Percentiles rank a stretch among this genome's conserved stretches.
Conservation (phyloP, 2,888 invertebrate species). For the Coecobrya sp. region DNA sequence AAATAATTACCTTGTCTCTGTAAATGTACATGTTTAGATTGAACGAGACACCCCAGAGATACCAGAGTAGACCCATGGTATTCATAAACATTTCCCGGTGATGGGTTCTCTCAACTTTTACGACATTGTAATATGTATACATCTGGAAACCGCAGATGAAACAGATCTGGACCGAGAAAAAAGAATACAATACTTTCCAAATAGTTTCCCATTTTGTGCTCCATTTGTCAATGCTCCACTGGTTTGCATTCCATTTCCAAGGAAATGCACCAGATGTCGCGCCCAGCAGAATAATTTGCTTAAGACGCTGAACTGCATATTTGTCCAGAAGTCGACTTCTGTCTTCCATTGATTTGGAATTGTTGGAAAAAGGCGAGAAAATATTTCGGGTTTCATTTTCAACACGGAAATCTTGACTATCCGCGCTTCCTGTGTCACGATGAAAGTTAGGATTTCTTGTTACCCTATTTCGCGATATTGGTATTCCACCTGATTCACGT, state of each 20-base stretch:
- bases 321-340: conserved; percentile 58
- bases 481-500: not conserved
- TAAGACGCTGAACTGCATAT: conserved; percentile 58
- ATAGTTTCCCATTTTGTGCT: conserved; percentile 1
- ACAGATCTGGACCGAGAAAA: conserved; percentile 59
- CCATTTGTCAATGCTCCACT: conserved; percentile 65
- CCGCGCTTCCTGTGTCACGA: not conserved
- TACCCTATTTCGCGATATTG: not conserved
- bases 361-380: not conserved
- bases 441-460: not conserved
- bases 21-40: conserved; percentile 62
- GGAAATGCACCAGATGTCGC: conserved; percentile 63
- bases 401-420: not conserved
- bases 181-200: conserved; percentile 56
- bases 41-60: conserved; percentile 58
- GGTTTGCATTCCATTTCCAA: conserved; percentile 68
- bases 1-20: conserved; percentile 53
- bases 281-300: conserved; percentile 56
- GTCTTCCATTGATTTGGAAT: not conserved
- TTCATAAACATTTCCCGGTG: conserved; percentile 75
- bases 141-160: conserved; percentile 59
- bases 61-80: conserved; percentile 43
- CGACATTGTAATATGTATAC: conserved; percentile 41
- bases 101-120: not conserved
- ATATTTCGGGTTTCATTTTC: too few relatives aligned